Evolutionary conservation across 2,797 vertebrate species (phyloP).

Genomic region (Acridotheres tristis): DNA sequence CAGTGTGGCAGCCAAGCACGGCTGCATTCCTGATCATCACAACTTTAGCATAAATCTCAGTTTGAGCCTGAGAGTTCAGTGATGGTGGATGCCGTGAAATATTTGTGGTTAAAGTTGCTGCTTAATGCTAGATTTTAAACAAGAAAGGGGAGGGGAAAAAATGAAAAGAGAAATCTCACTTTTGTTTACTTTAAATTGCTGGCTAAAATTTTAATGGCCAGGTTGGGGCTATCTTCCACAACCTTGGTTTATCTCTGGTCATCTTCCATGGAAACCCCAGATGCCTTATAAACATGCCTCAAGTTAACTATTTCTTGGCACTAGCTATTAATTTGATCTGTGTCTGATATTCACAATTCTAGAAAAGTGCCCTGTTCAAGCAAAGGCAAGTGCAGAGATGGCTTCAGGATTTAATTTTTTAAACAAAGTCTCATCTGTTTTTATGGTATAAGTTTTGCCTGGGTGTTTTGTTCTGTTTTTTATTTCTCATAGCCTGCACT

Average conservation of each 20-base stretch:
- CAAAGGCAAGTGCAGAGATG: background rate
- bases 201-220: background rate
- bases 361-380: background rate
- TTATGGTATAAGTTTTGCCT: background rate
- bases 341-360: background rate
- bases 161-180: background rate
- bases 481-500: background rate
- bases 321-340: background rate
- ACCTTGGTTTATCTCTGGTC: background rate
- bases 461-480: background rate
- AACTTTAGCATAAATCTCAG: background rate
- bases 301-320: background rate
- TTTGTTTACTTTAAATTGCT: background rate
- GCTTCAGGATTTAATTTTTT: background rate
- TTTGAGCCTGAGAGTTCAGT: background rate
- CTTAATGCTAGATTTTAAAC: background rate
- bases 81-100: background rate
- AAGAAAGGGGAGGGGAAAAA: too few species aligned
- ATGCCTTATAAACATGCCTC: background rate
- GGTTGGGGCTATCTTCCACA: background rate
- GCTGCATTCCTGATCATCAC: background rate
- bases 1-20: background rate
- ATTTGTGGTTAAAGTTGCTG: background rate
- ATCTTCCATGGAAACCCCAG: background rate
- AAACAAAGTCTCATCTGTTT: background rate